These are phyloP conservation scores for Pseudorhombus dupliciocellatus DNA, from an alignment of 2,113 vertebrate species.

Conservation along the genomic window DNA sequence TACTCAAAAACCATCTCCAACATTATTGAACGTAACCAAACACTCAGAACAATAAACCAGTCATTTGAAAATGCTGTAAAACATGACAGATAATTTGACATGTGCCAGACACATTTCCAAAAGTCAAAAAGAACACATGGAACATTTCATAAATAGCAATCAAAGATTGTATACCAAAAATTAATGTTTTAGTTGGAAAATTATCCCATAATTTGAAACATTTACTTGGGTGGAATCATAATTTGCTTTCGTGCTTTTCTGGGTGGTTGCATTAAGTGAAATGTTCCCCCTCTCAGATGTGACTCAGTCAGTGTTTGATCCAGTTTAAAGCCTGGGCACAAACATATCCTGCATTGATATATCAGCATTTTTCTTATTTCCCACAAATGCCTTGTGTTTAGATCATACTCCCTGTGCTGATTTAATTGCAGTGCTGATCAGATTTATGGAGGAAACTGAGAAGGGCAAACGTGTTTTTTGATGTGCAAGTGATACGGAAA, in stretches of 20 bases:
- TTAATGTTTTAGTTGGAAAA: conserved; percentile 18
- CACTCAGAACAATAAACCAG: conserved; percentile 23
- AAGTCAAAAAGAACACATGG: not conserved
- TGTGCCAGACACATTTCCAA: conserved; percentile 13
- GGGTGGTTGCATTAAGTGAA: conserved; percentile 16
- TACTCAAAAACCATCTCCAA: conserved; percentile 18
- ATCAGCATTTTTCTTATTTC: conserved; percentile 18
- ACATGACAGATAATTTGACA: conserved; percentile 20
- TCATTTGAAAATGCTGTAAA: conserved; percentile 28
- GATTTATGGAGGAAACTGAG: conserved; percentile 13
- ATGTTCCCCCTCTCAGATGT: conserved; percentile 8
- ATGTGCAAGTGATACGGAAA: conserved; percentile 1
- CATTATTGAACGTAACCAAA: conserved; percentile 24
- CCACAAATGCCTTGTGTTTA: conserved; percentile 14
- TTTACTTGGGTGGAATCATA: conserved; percentile 29
- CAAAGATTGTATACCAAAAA: conserved; percentile 15
- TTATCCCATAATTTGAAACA: conserved; percentile 33
- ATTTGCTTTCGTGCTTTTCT: conserved; percentile 35
- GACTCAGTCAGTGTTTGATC: conserved; percentile 10
- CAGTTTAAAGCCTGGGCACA: conserved; percentile 4
- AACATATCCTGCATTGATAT: not conserved
- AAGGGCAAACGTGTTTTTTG: conserved; percentile 6
- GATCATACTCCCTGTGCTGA: not conserved
- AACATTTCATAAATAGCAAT: conserved; percentile 11
- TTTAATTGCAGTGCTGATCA: conserved; percentile 7